phyloP scores from a whole-genome alignment of 1,140 invertebrate genomes.

The Drosophila navojoa region DNA sequence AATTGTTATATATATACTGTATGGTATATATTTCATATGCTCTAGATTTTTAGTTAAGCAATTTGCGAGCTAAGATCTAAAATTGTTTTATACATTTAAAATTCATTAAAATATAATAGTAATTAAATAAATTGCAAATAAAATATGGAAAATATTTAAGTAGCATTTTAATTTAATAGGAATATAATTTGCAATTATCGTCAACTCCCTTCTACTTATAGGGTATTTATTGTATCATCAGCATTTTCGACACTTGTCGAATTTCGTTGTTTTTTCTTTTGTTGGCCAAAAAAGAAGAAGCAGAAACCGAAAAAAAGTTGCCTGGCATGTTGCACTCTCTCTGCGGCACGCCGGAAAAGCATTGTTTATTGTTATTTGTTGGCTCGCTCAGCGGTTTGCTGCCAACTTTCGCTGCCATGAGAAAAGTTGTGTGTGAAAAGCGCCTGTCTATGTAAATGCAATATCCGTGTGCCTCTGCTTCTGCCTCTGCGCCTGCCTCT shows the following conservation, averaged over 20 bases:
- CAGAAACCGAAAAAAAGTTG: constrained; percentile 17
- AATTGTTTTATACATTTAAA: too few relatives aligned
- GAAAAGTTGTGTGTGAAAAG: constrained; percentile 56
- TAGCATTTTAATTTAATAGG: too few relatives aligned
- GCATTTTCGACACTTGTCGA: neutral
- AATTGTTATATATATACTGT: too few relatives aligned
- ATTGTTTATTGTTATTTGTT: constrained; percentile 48
- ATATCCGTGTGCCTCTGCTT: neutral
- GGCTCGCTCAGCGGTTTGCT: constrained; percentile 21
- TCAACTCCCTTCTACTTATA: too few relatives aligned
- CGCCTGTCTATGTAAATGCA: constrained; percentile 42
- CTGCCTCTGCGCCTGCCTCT: constrained; percentile 6
- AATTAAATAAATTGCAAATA: too few relatives aligned
- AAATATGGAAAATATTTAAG: too few relatives aligned
- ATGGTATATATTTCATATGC: too few relatives aligned
- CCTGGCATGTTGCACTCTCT: constrained; percentile 47
- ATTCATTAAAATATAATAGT: too few relatives aligned
- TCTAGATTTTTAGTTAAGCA: too few relatives aligned
- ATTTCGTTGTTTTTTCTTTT: constrained; percentile 22
- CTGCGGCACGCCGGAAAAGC: constrained; percentile 49
- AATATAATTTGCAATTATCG: too few relatives aligned
- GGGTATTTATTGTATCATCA: neutral
- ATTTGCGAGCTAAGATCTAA: too few relatives aligned
- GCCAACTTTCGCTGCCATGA: constrained; percentile 54
- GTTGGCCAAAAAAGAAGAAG: constrained; percentile 21